Conservation (phyloP, 2,113 vertebrate species). For the Apistogramma diplotaenia region DNA sequence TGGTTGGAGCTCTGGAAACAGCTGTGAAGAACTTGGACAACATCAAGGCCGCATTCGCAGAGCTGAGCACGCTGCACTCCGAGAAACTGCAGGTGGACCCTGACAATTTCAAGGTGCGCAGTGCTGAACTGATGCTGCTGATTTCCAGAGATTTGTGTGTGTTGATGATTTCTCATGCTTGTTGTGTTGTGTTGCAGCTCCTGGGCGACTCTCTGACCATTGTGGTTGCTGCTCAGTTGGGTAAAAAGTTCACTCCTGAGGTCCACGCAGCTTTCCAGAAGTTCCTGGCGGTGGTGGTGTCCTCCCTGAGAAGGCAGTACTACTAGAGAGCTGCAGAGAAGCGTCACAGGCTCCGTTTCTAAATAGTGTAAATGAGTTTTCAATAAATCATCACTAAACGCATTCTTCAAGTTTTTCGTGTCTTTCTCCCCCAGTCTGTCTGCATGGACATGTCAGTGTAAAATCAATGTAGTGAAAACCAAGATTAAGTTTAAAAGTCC, state of each 20-base stretch:
- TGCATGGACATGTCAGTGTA: too few relatives aligned
- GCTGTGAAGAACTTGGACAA: constrained; percentile 78
- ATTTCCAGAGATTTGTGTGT: accelerated
- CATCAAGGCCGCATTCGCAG: constrained; percentile 75
- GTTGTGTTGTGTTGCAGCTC: too few relatives aligned
- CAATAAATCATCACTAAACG: too few relatives aligned
- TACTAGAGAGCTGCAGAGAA: constrained; percentile 56
- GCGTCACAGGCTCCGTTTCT: not conserved
- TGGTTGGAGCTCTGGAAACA: constrained; percentile 76
- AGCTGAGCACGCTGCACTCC: constrained; percentile 81
- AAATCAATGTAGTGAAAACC: too few relatives aligned
- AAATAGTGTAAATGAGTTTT: too few relatives aligned
- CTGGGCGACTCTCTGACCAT: constrained; percentile 80
- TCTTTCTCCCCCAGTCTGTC: too few relatives aligned
- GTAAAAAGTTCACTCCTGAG: constrained; percentile 58
- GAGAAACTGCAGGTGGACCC: constrained; percentile 84
- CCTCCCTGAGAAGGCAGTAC: constrained; percentile 80
- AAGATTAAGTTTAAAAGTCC: too few relatives aligned
- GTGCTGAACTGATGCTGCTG: accelerated
- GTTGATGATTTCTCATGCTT: not conserved
- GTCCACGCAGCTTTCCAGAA: constrained; percentile 81
- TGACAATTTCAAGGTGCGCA: constrained; percentile 68
- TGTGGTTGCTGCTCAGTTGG: constrained; percentile 67
- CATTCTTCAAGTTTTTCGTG: too few relatives aligned
- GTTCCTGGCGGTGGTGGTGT: constrained; percentile 80